Base-by-base conservation (phyloP, 2,113 vertebrate species). In the Chaenogobius annularis region DNA sequence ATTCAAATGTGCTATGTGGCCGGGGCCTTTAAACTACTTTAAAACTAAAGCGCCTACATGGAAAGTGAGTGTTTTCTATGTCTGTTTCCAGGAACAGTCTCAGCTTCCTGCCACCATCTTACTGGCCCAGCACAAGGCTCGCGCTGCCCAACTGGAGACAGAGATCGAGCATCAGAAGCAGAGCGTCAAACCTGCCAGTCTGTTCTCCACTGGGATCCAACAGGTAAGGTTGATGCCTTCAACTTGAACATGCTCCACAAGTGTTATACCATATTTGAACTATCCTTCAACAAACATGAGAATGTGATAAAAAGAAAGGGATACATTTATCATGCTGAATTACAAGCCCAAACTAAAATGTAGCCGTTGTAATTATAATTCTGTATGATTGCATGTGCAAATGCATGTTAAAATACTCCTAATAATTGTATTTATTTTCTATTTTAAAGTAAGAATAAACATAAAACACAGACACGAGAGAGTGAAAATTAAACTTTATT, bases 201-300 rank as follows among this genome's bases (percentile, higher is more conserved):
- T 96, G 0, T 99, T 99, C 92, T 99, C 98, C 68, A 99, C 97
- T 67, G 97, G 97, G 88, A 98, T 98, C 89, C 95, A 94, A 88
- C 96, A 96, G 95, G 98, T 98, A 92, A 96, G 94, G 84, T 58
- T 12, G 13, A 50, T 26, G 13, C 22, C 20, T 14, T 19, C 5
- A 17, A 35, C 26, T 62, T 35, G 22, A 3, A 26, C 56, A 35
- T 37, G 31, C 59, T 62, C 31, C 31, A 35, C 3, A 3, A 19
- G 59, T 7, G 59, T 22, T 15, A 14, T 31, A 1, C 20, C 10
- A 22, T 55, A 20, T n/a, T 55, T 55, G n/a, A 55, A 19, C 47
- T 1, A 50, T 50, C 17, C 47, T 50, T 50, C 17, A 7, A 50
- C 47, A 50, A 14, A 50, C 5, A 50, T 50, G 47, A 50, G 1